These are phyloP conservation scores for Pipa parva DNA, from an alignment of 2,113 vertebrate species.

Conservation along the genomic window DNA sequence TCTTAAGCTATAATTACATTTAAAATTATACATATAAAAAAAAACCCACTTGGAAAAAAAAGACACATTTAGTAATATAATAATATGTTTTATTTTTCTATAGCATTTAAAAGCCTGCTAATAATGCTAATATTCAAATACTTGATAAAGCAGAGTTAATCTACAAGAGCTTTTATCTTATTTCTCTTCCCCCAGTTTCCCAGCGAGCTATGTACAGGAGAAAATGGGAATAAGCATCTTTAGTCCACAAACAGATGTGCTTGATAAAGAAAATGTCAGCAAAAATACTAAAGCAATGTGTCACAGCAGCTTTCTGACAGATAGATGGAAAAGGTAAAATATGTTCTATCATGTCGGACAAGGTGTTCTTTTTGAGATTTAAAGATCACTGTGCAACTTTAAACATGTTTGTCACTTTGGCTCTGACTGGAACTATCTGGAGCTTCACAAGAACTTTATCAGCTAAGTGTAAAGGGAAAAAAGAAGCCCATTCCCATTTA, in stretches of 20 bases:
- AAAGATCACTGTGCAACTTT: conserved; percentile 99
- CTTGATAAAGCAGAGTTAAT: neutral
- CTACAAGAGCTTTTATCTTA: conserved; percentile 3
- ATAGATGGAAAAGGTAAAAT: conserved; percentile 94
- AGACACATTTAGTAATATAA: no score
- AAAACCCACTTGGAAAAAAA: no score
- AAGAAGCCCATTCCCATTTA: conserved; percentile 92
- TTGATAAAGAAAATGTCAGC: conserved; percentile 99
- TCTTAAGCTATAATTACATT: no score
- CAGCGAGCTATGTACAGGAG: conserved; percentile 62
- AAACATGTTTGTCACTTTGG: conserved; percentile 97
- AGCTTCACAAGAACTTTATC: conserved; percentile 99
- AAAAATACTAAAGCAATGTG: conserved; percentile 91
- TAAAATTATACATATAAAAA: no score
- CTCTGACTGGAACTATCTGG: conserved; percentile 94
- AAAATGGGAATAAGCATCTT: conserved; percentile 79
- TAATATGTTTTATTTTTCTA: no score
- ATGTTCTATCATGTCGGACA: conserved; percentile 99
- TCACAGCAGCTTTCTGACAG: conserved; percentile 89
- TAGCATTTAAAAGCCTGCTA: no score
- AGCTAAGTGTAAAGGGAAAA: conserved; percentile 66
- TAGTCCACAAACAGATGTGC: conserved; percentile 86
- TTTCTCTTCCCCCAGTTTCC: conserved; percentile 50
- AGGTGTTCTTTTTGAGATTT: conserved; percentile 99
- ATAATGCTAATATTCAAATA: no score